Percentiles rank a stretch among this genome's conserved stretches.
Conservation (phyloP, 1,140 invertebrate species). For the Bradynema listronoti region DNA sequence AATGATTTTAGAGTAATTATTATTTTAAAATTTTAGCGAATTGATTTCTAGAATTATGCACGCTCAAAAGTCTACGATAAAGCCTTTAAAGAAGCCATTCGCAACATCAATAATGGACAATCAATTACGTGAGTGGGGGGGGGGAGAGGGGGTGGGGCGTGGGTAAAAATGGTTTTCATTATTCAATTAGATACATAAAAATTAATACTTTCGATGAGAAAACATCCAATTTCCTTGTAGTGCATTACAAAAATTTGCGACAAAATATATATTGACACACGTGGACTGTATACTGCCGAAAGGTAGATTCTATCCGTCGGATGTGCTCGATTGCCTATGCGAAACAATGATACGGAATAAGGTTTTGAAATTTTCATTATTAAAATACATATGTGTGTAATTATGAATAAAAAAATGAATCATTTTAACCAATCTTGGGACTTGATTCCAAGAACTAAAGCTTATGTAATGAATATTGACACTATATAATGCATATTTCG, state of each 20-base stretch:
- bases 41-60: constrained; percentile 44
- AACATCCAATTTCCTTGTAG: constrained; percentile 20
- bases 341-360: constrained; percentile 40
- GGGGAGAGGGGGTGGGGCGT: no score
- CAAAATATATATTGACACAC: constrained; percentile 35
- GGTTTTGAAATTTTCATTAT: constrained; percentile 11
- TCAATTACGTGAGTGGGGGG: constrained; percentile 41
- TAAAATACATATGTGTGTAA: constrained; percentile 6
- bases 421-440: no score
- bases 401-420: no score
- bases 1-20: neutral
- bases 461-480: no score
- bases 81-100: constrained; percentile 45
- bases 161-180: neutral
- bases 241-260: constrained; percentile 30
- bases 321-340: constrained; percentile 51
- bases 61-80: constrained; percentile 50
- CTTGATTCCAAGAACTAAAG: no score
- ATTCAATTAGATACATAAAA: no score
- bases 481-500: no score
- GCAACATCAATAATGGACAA: constrained; percentile 47
- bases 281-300: constrained; percentile 50
- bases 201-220: no score
- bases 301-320: constrained; percentile 44
- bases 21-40: neutral